Evolutionary conservation across 2,888 invertebrate genomes (phyloP).

Genomic region (Acronicta psi): DNA sequence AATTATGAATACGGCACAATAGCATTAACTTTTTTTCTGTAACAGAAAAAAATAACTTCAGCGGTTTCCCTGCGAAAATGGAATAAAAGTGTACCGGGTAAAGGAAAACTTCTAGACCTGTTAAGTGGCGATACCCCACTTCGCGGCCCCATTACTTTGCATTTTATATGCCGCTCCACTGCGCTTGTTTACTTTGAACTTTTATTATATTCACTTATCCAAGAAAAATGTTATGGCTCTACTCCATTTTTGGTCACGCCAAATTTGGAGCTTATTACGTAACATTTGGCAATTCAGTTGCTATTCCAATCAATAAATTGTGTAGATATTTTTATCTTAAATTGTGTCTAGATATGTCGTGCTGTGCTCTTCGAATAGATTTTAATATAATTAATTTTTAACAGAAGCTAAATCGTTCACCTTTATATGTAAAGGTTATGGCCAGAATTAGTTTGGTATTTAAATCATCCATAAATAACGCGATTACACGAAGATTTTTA

Average conservation of each 20-base stretch:
- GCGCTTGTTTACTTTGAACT: constrained; percentile 66
- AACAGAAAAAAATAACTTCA: constrained; percentile 65
- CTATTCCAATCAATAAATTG: constrained; percentile 43
- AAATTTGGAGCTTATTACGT: constrained; percentile 51
- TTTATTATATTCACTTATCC: constrained; percentile 59
- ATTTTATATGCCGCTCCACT: constrained; percentile 67
- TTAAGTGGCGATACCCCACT: constrained; percentile 75
- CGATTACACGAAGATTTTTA: constrained; percentile 31
- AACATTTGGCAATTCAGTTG: constrained; percentile 30
- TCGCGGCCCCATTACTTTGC: constrained; percentile 69
- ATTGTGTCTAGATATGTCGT: constrained; percentile 8
- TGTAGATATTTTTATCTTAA: constrained; percentile 25
- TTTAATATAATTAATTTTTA: constrained; percentile 35
- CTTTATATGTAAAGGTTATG: constrained; percentile 27
- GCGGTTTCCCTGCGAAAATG: constrained; percentile 71
- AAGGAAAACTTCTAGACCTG: constrained; percentile 73
- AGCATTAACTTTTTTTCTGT: constrained; percentile 66
- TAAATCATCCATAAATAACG: constrained; percentile 36
- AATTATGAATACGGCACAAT: constrained; percentile 81
- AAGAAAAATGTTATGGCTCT: constrained; percentile 56
- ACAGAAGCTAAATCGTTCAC: constrained; percentile 40
- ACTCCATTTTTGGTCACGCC: constrained; percentile 58
- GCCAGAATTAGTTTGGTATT: constrained; percentile 37
- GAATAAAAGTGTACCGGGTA: constrained; percentile 73
- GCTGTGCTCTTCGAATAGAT: constrained; percentile 21